Percentiles rank a stretch among this genome's conserved stretches.
phyloP scores from a whole-genome alignment of 2,113 vertebrate genomes.

The Patagioenas fasciata region DNA sequence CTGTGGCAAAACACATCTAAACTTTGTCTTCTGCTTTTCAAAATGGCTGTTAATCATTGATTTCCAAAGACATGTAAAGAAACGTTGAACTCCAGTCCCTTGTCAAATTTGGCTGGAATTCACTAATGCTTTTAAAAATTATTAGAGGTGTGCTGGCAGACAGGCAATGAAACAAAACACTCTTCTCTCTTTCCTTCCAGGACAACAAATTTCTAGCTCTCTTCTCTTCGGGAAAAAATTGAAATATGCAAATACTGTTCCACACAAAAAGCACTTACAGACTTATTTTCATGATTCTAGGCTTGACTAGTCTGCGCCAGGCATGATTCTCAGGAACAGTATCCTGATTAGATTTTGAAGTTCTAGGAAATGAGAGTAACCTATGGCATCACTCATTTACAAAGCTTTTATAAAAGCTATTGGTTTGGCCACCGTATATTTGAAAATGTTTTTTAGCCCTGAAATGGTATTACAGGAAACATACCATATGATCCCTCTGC shows the following conservation, averaged over 20 bases:
- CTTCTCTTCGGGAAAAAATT: background rate
- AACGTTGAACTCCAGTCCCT: background rate
- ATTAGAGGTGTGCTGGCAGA: background rate
- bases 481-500: background rate
- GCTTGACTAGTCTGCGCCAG: background rate
- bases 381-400: background rate
- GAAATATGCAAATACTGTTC: background rate
- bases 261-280: background rate
- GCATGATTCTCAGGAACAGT: background rate
- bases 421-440: fast-evolving
- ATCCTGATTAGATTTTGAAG: background rate
- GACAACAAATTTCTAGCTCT: background rate
- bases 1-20: background rate
- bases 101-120: background rate
- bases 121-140: background rate
- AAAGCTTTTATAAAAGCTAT: background rate
- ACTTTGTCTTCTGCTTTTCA: background rate
- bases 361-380: background rate
- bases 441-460: background rate
- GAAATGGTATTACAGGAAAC: background rate
- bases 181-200: background rate
- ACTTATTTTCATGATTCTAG: background rate
- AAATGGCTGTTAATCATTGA: background rate
- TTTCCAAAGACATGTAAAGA: background rate
- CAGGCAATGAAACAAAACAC: background rate